Percentiles rank a stretch among this genome's conserved stretches.
Evolutionary conservation across 2,888 invertebrate species (phyloP).

Genomic region (Alviniconcha strummeri): DNA sequence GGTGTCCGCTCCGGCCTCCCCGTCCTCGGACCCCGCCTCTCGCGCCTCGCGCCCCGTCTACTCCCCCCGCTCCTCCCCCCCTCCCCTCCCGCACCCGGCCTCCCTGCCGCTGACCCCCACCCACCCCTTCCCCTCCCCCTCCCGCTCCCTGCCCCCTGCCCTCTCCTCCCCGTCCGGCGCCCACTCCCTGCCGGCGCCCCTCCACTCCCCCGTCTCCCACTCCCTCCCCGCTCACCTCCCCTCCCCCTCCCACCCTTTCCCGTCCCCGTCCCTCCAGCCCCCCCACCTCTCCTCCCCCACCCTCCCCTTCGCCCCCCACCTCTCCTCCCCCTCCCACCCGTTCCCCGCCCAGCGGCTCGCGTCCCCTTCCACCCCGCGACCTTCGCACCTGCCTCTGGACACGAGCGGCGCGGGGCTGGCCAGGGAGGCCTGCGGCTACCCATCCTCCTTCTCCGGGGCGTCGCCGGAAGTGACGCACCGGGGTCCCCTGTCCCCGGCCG

Average conservation of each 20-base stretch:
- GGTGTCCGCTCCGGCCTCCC: conserved; percentile 16
- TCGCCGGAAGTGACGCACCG: neutral
- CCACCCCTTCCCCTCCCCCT: conserved; percentile 11
- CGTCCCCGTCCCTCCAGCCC: neutral
- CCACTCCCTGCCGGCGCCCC: neutral
- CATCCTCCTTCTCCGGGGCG: neutral
- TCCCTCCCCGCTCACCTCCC: neutral
- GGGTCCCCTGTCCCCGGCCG: conserved; percentile 6
- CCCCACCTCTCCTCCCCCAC: neutral
- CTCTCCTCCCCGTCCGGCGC: conserved; percentile 2
- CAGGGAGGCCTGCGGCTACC: neutral
- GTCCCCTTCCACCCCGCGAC: conserved; percentile 4
- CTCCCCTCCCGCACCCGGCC: neutral
- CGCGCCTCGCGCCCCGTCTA: neutral
- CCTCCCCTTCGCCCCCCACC: neutral
- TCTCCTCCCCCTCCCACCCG: conserved; percentile 8
- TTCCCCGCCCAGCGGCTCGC: neutral
- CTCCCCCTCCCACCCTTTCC: neutral
- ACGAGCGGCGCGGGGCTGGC: neutral
- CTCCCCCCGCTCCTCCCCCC: conserved; percentile 6
- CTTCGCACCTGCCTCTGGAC: conserved; percentile 8
- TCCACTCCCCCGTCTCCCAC: neutral
- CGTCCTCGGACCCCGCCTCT: neutral
- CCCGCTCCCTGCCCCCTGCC: conserved; percentile 12
- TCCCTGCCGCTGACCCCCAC: conserved; percentile 18